phyloP scores from a whole-genome alignment of 1,140 invertebrate species.

The Cyrtorhinus lividipennis region DNA sequence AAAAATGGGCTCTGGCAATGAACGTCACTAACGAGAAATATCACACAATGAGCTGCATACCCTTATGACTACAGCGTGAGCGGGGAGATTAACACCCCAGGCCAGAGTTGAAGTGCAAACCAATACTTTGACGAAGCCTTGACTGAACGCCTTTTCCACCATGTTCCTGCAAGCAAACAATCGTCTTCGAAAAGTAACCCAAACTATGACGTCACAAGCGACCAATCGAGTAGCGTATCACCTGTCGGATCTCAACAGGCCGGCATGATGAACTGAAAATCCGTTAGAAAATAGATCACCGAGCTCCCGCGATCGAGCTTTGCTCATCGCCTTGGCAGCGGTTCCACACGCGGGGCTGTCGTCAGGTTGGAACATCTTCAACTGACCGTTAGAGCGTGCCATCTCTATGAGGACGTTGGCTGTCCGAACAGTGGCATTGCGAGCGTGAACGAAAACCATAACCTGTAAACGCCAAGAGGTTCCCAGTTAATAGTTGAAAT shows the following conservation, averaged over 20 bases:
- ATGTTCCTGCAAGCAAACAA: slow-evolving; percentile 40
- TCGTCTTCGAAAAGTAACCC: not conserved
- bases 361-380: slow-evolving; percentile 51
- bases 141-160: slow-evolving; percentile 77
- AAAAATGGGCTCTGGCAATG: not conserved
- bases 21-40: not conserved
- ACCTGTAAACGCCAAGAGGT: too few species aligned
- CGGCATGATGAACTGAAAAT: slow-evolving; percentile 93
- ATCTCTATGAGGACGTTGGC: slow-evolving; percentile 64
- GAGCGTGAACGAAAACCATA: slow-evolving; percentile 97
- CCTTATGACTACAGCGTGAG: slow-evolving; percentile 92
- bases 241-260: slow-evolving; percentile 74
- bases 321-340: slow-evolving; percentile 47
- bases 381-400: slow-evolving; percentile 54
- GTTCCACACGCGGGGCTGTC: slow-evolving; percentile 38
- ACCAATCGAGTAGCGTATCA: too few species aligned
- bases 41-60: slow-evolving; percentile 34
- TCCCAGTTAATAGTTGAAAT: too few species aligned
- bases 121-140: slow-evolving; percentile 81
- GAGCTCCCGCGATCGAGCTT: slow-evolving; percentile 60
- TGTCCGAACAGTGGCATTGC: slow-evolving; percentile 85
- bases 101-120: slow-evolving; percentile 96
- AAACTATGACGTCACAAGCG: not conserved
- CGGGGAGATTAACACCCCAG: slow-evolving; percentile 98
- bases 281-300: slow-evolving; percentile 72